Base-by-base conservation (phyloP, 2,113 vertebrate genomes). In the Urocitellus parryii region DNA sequence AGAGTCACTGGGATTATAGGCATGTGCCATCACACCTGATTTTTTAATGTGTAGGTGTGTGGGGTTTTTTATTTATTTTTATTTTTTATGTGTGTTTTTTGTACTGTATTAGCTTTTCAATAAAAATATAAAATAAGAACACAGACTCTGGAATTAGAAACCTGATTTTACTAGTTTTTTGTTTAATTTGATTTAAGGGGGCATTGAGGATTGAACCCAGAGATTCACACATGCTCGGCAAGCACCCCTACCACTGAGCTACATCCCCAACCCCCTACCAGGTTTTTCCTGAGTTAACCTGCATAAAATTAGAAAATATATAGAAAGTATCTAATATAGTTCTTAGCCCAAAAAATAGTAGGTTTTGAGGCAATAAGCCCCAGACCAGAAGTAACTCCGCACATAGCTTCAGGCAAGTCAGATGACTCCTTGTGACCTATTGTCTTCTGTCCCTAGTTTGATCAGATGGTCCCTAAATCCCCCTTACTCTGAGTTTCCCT, bases 81-180 rank as follows among this genome's bases (percentile, higher is more conserved):
- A 45, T 45, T 9, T 79, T 63, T 56, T 37, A 77, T 72, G 29
- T 72, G 18, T 70, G 56, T 18, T 86, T 84, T 90, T 82, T 70
- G 42, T 63, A 78, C 51, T 70, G 8, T 70, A 63, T 65, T 83
- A 56, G 48, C 22, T 70, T 94, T 90, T 70, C 76, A 86, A 1
- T 95, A 85, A 81, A 81, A 85, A 86, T 89, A 53, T n/a, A 76
- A 42, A 91, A 90, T 92, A 85, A 79, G 65, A 68, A 82, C 58
- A 56, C 8, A 83, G 20, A 20, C 34, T 68, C 13, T 51, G 20
- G 56, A 27, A 53, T 90, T 90, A 67, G 45, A 91, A 96, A 91
- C 65, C 76, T 76, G 16, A 16, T 53, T 79, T 20, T 20, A 72
- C 13, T 70, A 42, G 67, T 37, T 93, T 92, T 87, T n/a, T 42